Conservation (phyloP, 2,888 invertebrate genomes). For the Petrophora chlorosata region DNA sequence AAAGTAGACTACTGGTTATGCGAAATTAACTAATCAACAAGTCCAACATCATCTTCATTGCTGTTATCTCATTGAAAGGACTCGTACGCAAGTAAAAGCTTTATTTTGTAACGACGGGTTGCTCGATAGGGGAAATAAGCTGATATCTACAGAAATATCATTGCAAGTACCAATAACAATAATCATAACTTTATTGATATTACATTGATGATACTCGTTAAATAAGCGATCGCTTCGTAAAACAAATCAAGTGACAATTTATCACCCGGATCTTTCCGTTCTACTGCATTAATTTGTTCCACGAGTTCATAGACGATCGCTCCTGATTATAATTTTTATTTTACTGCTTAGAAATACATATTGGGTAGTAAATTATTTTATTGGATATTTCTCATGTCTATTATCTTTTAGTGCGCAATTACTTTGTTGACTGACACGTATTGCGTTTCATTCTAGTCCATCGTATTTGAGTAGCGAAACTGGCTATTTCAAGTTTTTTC, state of each 20-base stretch:
- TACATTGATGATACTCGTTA: constrained; percentile 8
- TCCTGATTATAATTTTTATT: constrained; percentile 1
- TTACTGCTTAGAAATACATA: background rate
- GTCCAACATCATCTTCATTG: constrained; percentile 32
- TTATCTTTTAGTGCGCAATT: constrained; percentile 13
- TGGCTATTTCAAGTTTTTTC: constrained; percentile 24
- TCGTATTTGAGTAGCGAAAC: constrained; percentile 23
- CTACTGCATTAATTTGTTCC: constrained; percentile 17
- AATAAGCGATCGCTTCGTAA: constrained; percentile 10
- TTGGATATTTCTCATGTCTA: background rate
- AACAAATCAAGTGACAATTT: constrained; percentile 20
- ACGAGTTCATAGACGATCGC: constrained; percentile 14
- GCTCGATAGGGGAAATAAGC: constrained; percentile 25
- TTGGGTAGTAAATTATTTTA: background rate
- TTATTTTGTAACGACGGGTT: constrained; percentile 35
- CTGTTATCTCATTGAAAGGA: constrained; percentile 31
- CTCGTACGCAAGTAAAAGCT: constrained; percentile 29
- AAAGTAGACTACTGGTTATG: constrained; percentile 41
- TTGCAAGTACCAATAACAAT: constrained; percentile 7
- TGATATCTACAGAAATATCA: constrained; percentile 24
- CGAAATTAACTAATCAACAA: constrained; percentile 46
- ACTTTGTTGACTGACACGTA: constrained; percentile 13
- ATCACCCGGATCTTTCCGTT: constrained; percentile 5
- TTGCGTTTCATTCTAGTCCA: constrained; percentile 29
- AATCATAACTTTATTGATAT: constrained; percentile 11